Percentiles rank a stretch among this genome's conserved stretches.
Evolutionary conservation across 2,113 vertebrate species (phyloP).

Genomic region (Oxyruncus cristatus): DNA sequence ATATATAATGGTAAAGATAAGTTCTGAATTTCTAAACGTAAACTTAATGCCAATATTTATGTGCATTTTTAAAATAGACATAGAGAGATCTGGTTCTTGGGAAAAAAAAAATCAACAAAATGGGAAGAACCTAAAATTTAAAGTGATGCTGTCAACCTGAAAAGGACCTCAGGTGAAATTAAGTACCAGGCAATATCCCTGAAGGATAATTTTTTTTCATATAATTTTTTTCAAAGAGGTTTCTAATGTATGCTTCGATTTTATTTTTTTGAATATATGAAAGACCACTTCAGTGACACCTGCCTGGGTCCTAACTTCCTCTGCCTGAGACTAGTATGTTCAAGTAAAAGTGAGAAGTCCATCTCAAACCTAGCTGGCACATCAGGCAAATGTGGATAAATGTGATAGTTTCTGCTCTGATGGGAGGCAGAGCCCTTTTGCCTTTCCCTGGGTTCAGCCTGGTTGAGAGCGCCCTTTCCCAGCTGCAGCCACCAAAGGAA

Average conservation of each 20-base stretch:
- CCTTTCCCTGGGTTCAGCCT: neutral
- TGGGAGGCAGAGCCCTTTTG: neutral
- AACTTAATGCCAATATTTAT: slow-evolving; percentile 3
- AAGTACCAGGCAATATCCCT: slow-evolving; percentile 12
- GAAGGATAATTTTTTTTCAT: neutral
- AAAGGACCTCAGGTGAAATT: neutral
- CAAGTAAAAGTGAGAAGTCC: neutral
- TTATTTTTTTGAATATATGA: neutral
- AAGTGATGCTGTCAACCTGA: slow-evolving; percentile 7
- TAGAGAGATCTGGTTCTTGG: neutral
- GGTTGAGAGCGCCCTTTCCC: neutral
- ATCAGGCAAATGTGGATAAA: neutral
- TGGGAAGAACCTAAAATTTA: neutral
- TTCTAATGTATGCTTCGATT: neutral
- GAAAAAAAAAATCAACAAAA: neutral
- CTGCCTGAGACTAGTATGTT: neutral
- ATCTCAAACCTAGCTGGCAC: neutral
- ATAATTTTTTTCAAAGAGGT: neutral
- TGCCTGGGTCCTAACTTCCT: slow-evolving; percentile 31
- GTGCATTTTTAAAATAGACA: slow-evolving; percentile 44
- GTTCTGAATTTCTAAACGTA: slow-evolving; percentile 41
- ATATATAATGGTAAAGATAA: slow-evolving; percentile 66
- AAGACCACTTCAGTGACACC: neutral
- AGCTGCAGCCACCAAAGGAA: neutral
- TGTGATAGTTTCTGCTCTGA: neutral